A percentile compares a stretch with the other conserved stretches of the same genome.
phyloP scores from a whole-genome alignment of 2,797 vertebrate species.

The Gobio occitaniae region DNA sequence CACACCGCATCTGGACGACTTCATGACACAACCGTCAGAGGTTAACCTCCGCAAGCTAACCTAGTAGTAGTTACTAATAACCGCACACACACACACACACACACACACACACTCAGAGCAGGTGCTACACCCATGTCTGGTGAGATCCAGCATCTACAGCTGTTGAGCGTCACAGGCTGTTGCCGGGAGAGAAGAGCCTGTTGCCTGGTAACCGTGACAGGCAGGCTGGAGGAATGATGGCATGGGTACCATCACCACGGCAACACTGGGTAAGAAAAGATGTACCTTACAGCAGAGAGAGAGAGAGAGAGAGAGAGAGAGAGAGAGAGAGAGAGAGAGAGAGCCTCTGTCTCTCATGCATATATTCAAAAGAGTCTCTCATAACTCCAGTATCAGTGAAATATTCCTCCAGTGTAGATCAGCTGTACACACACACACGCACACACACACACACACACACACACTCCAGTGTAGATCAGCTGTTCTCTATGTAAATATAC shows the following conservation, averaged over 20 bases:
- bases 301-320: slow-evolving; percentile 4
- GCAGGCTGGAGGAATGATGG: slow-evolving; percentile 17
- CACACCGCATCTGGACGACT: too few relatives aligned
- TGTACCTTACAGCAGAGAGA: not conserved
- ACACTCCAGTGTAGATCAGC: not conserved
- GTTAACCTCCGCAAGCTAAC: not conserved
- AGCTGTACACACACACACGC: too few relatives aligned
- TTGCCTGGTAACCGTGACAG: slow-evolving; percentile 53
- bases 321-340: not conserved
- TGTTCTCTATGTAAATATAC: not conserved
- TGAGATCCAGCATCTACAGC: not conserved
- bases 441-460: too few relatives aligned
- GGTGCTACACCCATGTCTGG: not conserved
- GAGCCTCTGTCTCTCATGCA: not conserved
- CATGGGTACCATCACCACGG: slow-evolving; percentile 14
- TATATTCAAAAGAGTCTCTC: too few relatives aligned
- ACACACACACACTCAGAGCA: not conserved
- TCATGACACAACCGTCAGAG: too few relatives aligned
- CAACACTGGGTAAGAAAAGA: slow-evolving; percentile 22
- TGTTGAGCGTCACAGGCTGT: slow-evolving; percentile 19
- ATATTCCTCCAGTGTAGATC: too few relatives aligned
- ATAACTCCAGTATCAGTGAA: too few relatives aligned
- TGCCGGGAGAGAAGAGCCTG: slow-evolving; percentile 37
- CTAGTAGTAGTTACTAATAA: not conserved
- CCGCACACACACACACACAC: too few relatives aligned